Conservation (phyloP, 2,797 vertebrate genomes). For the Holocentrus rufus region DNA sequence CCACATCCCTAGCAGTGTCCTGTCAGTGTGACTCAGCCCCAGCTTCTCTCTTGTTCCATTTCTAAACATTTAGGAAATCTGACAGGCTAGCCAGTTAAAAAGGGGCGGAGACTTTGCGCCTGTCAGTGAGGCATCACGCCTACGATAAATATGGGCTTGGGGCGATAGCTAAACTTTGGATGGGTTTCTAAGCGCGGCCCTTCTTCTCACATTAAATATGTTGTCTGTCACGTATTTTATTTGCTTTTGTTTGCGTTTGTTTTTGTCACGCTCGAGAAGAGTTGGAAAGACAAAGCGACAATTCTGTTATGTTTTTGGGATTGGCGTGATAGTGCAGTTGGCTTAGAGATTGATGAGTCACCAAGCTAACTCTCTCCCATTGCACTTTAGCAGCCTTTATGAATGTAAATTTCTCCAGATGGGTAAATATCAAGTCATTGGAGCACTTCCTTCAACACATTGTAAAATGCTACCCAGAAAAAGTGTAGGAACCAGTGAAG, state of each 20-base stretch:
- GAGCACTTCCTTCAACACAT: not conserved
- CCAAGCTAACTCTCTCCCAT: not conserved
- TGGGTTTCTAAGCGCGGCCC: no score
- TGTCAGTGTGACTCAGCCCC: not conserved
- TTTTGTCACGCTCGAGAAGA: not conserved
- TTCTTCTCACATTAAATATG: no score
- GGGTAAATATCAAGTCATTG: not conserved
- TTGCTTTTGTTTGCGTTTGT: no score
- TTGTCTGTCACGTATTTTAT: no score
- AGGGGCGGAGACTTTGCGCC: not conserved
- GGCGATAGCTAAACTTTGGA: no score
- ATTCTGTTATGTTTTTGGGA: no score
- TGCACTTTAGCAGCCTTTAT: not conserved
- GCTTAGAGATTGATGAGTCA: not conserved
- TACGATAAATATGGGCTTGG: no score
- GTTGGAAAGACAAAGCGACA: not conserved
- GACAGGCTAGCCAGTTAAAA: conserved; percentile 2
- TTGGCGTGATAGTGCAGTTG: not conserved
- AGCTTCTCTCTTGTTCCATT: not conserved
- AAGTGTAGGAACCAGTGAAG: not conserved
- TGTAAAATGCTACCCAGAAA: not conserved
- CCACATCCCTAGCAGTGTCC: not conserved
- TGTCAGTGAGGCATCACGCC: no score
- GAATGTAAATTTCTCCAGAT: not conserved
- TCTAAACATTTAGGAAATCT: not conserved